phyloP scores from a whole-genome alignment of 2,888 invertebrate species.

The Athalia cordata region DNA sequence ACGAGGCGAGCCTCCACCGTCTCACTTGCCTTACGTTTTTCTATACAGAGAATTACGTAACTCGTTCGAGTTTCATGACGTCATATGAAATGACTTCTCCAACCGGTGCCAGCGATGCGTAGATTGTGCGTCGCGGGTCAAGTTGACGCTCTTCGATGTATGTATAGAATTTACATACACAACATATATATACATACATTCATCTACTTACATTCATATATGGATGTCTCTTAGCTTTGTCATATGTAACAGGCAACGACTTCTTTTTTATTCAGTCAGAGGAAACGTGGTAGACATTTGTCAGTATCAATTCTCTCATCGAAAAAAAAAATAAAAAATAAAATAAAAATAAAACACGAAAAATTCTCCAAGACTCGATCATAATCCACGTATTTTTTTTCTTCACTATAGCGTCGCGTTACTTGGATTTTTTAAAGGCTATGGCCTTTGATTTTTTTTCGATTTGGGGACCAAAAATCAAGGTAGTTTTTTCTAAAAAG shows the following conservation, averaged over 20 bases:
- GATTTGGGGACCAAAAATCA: too few relatives aligned
- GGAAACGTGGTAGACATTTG: too few relatives aligned
- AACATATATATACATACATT: background rate
- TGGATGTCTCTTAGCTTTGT: background rate
- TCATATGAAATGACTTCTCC: conserved; percentile 17
- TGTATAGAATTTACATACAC: background rate
- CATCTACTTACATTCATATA: background rate
- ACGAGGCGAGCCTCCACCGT: conserved; percentile 23
- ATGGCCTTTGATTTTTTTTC: too few relatives aligned
- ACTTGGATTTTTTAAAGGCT: too few relatives aligned
- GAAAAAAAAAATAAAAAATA: background rate
- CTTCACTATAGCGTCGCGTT: background rate
- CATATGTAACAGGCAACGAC: background rate
- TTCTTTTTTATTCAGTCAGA: background rate
- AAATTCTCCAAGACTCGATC: too few relatives aligned
- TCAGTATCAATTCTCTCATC: background rate
- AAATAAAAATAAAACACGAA: background rate
- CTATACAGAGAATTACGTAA: conserved; percentile 20
- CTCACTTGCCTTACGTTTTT: too few relatives aligned
- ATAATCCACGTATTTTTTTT: background rate
- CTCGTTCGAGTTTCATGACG: conserved; percentile 21
- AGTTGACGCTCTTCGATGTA: conserved; percentile 9
- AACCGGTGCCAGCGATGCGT: conserved; percentile 23
- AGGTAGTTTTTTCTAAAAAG: too few relatives aligned
- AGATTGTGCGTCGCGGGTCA: conserved; percentile 35